Conservation (phyloP, 1,140 invertebrate species). For the Leptinotarsa texana region DNA sequence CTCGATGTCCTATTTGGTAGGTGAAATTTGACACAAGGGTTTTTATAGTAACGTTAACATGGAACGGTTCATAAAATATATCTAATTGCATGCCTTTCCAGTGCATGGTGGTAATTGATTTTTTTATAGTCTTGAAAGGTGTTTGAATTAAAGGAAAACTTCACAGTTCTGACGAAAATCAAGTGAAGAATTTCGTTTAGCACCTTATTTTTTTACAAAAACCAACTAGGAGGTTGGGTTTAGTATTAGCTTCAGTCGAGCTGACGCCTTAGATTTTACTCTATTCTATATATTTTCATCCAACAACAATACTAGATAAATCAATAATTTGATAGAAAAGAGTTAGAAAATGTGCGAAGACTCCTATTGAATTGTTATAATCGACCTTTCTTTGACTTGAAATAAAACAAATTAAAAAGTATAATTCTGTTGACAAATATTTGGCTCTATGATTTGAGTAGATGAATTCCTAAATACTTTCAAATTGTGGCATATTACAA, state of each 20-base stretch:
- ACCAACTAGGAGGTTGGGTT: neutral
- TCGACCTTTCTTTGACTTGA: too few species aligned
- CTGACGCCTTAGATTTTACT: too few species aligned
- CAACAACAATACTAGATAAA: too few species aligned
- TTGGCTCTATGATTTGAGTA: too few species aligned
- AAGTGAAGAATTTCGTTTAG: neutral
- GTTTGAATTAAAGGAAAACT: neutral
- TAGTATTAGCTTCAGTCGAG: neutral
- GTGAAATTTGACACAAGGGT: conserved; percentile 1
- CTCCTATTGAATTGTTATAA: too few species aligned
- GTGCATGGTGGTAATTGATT: neutral
- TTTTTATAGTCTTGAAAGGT: neutral
- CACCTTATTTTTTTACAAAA: neutral
- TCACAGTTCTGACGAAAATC: neutral
- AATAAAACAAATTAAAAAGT: too few species aligned
- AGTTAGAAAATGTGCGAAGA: too few species aligned
- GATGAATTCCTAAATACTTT: too few species aligned
- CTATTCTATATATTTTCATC: too few species aligned
- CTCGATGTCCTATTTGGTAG: neutral
- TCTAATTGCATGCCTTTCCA: neutral
- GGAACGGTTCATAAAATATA: neutral
- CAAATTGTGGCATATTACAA: too few species aligned
- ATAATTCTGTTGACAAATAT: too few species aligned
- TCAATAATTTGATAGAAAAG: too few species aligned
- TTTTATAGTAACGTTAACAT: neutral